A percentile compares a stretch with the other conserved stretches of the same genome.
These are phyloP conservation scores for Bicyclus anynana DNA, from an alignment of 1,140 invertebrate species.

Conservation along the genomic window DNA sequence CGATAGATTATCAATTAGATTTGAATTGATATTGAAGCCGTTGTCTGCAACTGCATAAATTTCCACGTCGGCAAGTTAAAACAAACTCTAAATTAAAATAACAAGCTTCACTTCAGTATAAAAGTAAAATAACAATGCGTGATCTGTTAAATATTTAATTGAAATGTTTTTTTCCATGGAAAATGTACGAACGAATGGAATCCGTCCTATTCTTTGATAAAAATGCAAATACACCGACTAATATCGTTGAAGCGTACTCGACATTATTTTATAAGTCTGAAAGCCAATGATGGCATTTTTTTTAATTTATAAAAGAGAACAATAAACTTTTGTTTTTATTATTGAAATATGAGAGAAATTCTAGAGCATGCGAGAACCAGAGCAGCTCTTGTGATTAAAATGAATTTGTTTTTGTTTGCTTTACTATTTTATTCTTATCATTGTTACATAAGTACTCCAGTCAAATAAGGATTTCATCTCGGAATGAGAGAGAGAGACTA, in stretches of 20 bases:
- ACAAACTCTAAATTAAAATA: not conserved
- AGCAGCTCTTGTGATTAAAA: not conserved
- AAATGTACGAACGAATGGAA: not conserved
- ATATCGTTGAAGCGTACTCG: not conserved
- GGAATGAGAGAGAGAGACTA: too few species aligned
- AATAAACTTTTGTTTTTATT: not conserved
- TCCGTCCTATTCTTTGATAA: not conserved
- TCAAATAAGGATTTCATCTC: too few species aligned
- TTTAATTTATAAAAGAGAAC: not conserved
- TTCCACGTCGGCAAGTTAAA: not conserved
- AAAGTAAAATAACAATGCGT: not conserved
- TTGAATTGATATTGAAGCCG: not conserved
- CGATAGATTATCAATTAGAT: not conserved
- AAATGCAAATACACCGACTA: not conserved
- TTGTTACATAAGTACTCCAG: too few species aligned
- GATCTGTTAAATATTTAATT: not conserved
- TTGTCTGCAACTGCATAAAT: not conserved
- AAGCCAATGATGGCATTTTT: not conserved
- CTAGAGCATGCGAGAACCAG: not conserved
- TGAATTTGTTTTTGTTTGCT: not conserved
- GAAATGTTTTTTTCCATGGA: constrained; percentile 1
- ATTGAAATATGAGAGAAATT: constrained; percentile 1
- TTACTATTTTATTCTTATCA: too few species aligned
- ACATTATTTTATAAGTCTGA: not conserved
- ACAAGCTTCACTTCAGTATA: constrained; percentile 1